A percentile compares a stretch with the other conserved stretches of the same genome.
Conservation (phyloP, 2,888 invertebrate species). For the Mythimna lalbum region DNA sequence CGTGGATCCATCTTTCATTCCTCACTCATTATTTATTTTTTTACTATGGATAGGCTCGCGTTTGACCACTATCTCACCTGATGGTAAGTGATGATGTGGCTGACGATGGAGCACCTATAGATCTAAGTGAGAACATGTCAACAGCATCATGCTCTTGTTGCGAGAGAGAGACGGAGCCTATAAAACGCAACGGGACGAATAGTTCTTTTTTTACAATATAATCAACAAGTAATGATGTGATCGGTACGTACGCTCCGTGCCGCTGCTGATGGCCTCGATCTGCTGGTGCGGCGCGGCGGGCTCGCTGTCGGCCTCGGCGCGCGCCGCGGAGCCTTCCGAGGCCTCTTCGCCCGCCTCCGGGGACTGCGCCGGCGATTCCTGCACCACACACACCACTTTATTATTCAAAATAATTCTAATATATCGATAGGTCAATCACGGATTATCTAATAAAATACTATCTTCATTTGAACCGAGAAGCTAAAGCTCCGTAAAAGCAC, state of each 20-base stretch:
- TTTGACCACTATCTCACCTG: too few relatives aligned
- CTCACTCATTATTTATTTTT: too few relatives aligned
- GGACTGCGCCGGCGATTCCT: slow-evolving; percentile 91
- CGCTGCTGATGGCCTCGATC: slow-evolving; percentile 95
- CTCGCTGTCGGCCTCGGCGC: slow-evolving; percentile 74
- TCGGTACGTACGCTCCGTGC: slow-evolving; percentile 89
- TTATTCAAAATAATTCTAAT: neutral
- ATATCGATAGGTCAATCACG: neutral
- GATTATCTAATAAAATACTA: neutral
- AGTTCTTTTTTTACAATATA: neutral
- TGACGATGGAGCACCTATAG: neutral
- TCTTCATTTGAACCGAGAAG: neutral
- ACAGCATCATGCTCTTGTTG: too few relatives aligned
- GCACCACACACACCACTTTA: neutral
- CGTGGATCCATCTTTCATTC: too few relatives aligned
- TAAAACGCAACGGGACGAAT: neutral
- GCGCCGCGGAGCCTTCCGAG: slow-evolving; percentile 63
- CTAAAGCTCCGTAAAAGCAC: too few relatives aligned
- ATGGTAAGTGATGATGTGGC: too few relatives aligned
- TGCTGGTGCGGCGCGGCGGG: slow-evolving; percentile 83
- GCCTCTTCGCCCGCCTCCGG: slow-evolving; percentile 84
- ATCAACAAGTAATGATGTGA: too few relatives aligned
- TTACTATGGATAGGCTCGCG: too few relatives aligned
- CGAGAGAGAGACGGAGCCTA: neutral
- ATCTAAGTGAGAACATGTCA: neutral